A percentile compares a stretch with the other conserved stretches of the same genome.
These are phyloP conservation scores for Bellardia pandia DNA, from an alignment of 2,888 invertebrate genomes.

Conservation along the genomic window DNA sequence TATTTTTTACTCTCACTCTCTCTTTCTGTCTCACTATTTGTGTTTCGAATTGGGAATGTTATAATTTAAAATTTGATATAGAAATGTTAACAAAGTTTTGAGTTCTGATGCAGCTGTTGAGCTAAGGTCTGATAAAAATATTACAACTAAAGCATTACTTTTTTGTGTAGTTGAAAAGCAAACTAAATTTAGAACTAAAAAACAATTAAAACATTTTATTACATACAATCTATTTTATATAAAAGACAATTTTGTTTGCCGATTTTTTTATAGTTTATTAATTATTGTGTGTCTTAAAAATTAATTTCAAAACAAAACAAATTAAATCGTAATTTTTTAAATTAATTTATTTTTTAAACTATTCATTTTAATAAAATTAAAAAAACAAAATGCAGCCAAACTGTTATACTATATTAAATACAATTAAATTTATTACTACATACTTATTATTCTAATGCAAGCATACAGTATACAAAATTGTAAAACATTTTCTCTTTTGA, in stretches of 20 bases:
- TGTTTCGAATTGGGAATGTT: conserved; percentile 16
- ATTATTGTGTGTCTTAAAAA: conserved; percentile 29
- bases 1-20: conserved; percentile 1
- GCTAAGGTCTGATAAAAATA: conserved; percentile 65
- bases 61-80: neutral
- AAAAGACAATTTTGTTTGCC: no score
- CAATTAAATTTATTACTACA: neutral
- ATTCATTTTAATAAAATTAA: conserved; percentile 28
- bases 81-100: conserved; percentile 47
- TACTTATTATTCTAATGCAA: conserved; percentile 26
- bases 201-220: neutral
- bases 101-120: conserved; percentile 67
- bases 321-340: conserved; percentile 16
- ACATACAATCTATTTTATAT: no score
- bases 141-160: conserved; percentile 15
- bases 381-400: neutral
- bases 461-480: conserved; percentile 43
- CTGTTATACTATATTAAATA: conserved; percentile 30
- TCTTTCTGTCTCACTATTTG: conserved; percentile 2
- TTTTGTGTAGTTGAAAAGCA: conserved; percentile 15
- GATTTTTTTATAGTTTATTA: no score
- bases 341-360: conserved; percentile 31
- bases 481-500: conserved; percentile 28
- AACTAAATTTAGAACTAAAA: neutral
- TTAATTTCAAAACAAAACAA: conserved; percentile 26